Evolutionary conservation across 2,888 invertebrate genomes (phyloP).

Genomic region (Parnassius glacialis): DNA sequence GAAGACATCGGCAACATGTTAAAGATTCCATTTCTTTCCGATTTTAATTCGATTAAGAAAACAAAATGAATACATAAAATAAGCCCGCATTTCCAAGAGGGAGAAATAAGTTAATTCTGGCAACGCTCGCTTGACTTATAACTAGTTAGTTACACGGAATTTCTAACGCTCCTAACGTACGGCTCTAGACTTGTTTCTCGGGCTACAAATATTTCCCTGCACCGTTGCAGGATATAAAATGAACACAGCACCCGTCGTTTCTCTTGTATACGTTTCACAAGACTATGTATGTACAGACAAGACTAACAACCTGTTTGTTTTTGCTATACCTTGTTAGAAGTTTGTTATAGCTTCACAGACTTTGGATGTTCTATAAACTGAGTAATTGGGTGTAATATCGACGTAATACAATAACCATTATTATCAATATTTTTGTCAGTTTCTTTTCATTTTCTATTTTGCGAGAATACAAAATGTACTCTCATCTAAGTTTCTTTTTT

Average conservation of each 20-base stretch:
- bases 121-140: conserved; percentile 8
- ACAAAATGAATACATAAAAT: too few relatives aligned
- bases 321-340: conserved; percentile 15
- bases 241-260: conserved; percentile 9
- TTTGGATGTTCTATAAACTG: conserved; percentile 3
- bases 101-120: conserved; percentile 7
- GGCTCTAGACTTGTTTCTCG: conserved; percentile 8
- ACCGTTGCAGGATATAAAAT: conserved; percentile 12
- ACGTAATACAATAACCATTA: too few relatives aligned
- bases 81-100: too few relatives aligned
- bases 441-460: too few relatives aligned
- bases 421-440: too few relatives aligned
- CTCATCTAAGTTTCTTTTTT: too few relatives aligned
- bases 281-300: conserved; percentile 4
- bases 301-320: conserved; percentile 16
- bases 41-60: too few relatives aligned
- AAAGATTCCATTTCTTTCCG: too few relatives aligned
- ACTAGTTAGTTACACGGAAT: conserved; percentile 2
- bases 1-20: too few relatives aligned
- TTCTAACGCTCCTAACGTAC: conserved; percentile 10
- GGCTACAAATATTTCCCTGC: conserved; percentile 12
- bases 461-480: too few relatives aligned
- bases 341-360: conserved; percentile 9
- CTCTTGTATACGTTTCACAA: conserved; percentile 3
- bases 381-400: too few relatives aligned